These are phyloP conservation scores for Lethenteron camtschaticum DNA, from an alignment of 2,113 vertebrate species.

Conservation along the genomic window DNA sequence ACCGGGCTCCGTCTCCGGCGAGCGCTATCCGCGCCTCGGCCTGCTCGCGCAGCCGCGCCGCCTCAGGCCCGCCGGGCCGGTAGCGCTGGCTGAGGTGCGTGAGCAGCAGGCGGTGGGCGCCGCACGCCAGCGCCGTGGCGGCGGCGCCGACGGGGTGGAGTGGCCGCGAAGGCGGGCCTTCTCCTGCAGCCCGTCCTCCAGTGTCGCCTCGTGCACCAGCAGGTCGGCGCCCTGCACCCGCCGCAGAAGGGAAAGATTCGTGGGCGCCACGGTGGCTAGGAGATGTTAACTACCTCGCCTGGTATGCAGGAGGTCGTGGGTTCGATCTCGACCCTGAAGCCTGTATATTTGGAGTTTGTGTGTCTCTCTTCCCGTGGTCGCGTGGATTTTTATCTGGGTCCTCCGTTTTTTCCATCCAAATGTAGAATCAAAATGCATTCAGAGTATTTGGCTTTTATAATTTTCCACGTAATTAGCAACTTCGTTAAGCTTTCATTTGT, in stretches of 20 bases:
- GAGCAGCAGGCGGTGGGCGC: slow-evolving; percentile 28
- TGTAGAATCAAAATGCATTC: no score
- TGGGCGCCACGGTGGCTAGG: slow-evolving; percentile 16
- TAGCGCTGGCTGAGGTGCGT: slow-evolving; percentile 79
- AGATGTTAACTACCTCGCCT: no score
- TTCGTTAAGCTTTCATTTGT: no score
- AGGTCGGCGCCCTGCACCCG: slow-evolving; percentile 40
- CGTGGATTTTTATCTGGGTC: no score
- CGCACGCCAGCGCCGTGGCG: slow-evolving; percentile 29
- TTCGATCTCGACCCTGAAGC: no score
- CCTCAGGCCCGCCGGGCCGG: slow-evolving; percentile 28
- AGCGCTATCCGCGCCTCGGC: slow-evolving; percentile 20
- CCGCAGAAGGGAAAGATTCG: slow-evolving; percentile 21
- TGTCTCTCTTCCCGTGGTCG: no score
- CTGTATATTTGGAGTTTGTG: no score
- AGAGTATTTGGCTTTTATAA: no score
- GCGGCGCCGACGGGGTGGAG: slow-evolving; percentile 53
- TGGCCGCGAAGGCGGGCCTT: slow-evolving; percentile 58
- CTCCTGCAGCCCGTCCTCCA: slow-evolving; percentile 40
- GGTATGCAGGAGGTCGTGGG: no score
- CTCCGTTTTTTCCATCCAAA: no score
- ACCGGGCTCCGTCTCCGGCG: slow-evolving; percentile 21
- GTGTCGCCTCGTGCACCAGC: slow-evolving; percentile 61
- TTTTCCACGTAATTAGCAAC: no score
- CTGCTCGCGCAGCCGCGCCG: slow-evolving; percentile 31